Percentiles rank a stretch among this genome's conserved stretches.
Conservation (phyloP, 2,113 vertebrate species). For the Cavia porcellus region DNA sequence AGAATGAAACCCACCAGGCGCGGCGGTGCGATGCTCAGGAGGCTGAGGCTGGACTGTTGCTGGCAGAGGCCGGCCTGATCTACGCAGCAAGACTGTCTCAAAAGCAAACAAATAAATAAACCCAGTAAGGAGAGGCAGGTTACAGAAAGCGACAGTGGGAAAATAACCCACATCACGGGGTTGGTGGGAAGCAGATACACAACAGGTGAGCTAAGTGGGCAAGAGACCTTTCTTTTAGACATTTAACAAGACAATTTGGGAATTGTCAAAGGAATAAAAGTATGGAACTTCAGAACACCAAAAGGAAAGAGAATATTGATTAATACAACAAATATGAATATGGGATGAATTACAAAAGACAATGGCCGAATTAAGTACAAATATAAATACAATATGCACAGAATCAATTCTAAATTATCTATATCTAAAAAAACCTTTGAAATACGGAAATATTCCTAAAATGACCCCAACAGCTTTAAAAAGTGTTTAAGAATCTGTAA, state of each 20-base stretch:
- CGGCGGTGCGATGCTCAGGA: background rate
- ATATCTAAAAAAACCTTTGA: background rate
- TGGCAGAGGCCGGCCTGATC: background rate
- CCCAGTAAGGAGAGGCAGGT: background rate
- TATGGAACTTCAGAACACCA: background rate
- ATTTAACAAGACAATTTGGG: background rate
- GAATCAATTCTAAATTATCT: background rate
- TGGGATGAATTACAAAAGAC: background rate
- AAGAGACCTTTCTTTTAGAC: background rate
- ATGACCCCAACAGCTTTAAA: background rate
- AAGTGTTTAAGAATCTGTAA: background rate
- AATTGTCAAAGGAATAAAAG: background rate
- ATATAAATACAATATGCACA: background rate
- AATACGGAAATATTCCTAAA: background rate
- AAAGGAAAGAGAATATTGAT: background rate
- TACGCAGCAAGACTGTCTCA: background rate
- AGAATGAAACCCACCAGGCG: background rate
- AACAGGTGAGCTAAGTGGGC: background rate
- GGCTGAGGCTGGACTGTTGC: background rate
- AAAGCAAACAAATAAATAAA: background rate
- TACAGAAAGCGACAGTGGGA: background rate
- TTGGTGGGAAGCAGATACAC: background rate
- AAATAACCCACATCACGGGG: background rate
- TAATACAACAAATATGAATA: background rate
- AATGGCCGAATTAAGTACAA: background rate